Base-by-base conservation (phyloP, 2,888 invertebrate genomes). In the Caenorhabditis sp. region DNA sequence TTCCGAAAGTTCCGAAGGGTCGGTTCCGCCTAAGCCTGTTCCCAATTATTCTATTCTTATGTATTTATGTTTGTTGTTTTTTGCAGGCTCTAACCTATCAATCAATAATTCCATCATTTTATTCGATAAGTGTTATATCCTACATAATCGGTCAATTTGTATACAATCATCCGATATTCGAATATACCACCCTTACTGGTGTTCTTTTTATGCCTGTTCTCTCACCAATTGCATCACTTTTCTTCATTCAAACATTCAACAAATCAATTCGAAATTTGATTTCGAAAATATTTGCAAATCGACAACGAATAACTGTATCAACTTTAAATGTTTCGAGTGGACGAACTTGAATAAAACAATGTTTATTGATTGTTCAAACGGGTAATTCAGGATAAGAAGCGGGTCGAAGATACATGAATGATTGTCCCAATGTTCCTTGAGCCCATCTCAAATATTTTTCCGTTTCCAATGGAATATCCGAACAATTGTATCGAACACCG, bases 401-500 rank as follows among this genome's bases (percentile, higher is more conserved):
- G n/a, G 81, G 81, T 51, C 81, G 62, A 23, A 81, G 63, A 55
- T 66, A 74, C 70, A 81, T 67, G 54, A 66, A 74, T 0, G 77
- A 74, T 57, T 81, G 76, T 59, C 73, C 74, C 19, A 81, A 49
- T 31, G 81, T 78, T 24, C 72, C 71, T 50, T 79, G 79, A 36
- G 71, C 62, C 81, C 81, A 81, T 69, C 69, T 68, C 60, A 81
- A 66, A 62, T 81, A 81, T 27, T 70, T 58, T 58, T 73, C 73
- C 31, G 68, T 66, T 37, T 73, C 77, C 12, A 67, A 53, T 23
- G 81, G 81, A 50, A 76, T 73, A 58, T 72, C 60, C 50, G 76
- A 69, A 53, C 81, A 81, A 37, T 66, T 49, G 66, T 76, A 81
- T 24, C 81, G 76, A 53, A 78, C 77, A 57, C 83, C 83, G 62